Evolutionary conservation across 2,888 invertebrate species (phyloP).

Genomic region (Cremastinae sp.): DNA sequence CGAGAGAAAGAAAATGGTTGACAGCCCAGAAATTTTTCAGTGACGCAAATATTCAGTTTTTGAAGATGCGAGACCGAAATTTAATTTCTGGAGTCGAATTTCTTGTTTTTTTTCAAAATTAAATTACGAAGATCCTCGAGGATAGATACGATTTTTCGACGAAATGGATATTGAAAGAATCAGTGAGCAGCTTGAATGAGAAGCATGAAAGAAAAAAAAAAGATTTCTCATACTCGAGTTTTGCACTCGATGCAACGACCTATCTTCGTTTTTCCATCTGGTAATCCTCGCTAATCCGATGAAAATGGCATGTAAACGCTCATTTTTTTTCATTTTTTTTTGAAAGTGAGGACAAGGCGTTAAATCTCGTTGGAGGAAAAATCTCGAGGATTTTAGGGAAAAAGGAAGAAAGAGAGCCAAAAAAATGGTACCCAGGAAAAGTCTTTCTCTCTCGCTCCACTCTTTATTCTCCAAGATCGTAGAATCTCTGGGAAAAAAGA

Average conservation of each 20-base stretch:
- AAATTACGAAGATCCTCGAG: not conserved
- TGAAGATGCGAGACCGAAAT: not conserved
- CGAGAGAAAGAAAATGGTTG: too few species aligned
- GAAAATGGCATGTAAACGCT: constrained; percentile 38
- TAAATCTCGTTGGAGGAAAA: constrained; percentile 51
- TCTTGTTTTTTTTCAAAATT: too few species aligned
- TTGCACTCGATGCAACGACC: not conserved
- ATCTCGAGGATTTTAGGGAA: constrained; percentile 50
- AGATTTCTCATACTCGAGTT: not conserved
- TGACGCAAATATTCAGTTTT: not conserved
- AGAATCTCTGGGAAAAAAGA: constrained; percentile 17
- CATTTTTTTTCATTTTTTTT: not conserved
- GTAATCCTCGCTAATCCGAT: constrained; percentile 45
- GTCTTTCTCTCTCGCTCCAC: not conserved
- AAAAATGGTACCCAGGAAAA: constrained; percentile 11
- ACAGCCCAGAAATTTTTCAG: too few species aligned
- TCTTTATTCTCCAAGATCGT: constrained; percentile 2
- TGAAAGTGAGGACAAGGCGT: constrained; percentile 31
- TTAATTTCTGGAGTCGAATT: not conserved
- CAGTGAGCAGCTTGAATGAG: constrained; percentile 39
- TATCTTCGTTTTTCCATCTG: constrained; percentile 35
- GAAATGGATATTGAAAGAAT: constrained; percentile 34
- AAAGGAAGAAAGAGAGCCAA: constrained; percentile 27
- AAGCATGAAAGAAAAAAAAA: not conserved
- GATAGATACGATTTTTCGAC: constrained; percentile 13